Evolutionary conservation across 2,113 vertebrate species (phyloP).

Genomic region (Speoplatyrhinus poulsoni): DNA sequence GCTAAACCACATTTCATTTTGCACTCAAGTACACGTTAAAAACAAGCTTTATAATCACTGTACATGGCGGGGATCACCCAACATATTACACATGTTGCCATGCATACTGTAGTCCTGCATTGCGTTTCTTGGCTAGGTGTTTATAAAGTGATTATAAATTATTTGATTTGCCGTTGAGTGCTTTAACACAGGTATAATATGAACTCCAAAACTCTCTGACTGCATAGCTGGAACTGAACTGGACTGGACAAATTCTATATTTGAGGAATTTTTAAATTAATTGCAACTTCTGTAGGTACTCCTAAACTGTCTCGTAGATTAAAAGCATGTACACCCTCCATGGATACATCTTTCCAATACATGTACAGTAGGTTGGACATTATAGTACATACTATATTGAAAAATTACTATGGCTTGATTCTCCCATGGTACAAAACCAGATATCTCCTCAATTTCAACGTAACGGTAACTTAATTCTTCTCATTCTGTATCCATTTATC

Average conservation of each 20-base stretch:
- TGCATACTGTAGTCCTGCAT: not conserved
- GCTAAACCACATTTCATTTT: conserved; percentile 75
- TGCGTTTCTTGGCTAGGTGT: not conserved
- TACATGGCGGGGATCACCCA: not conserved
- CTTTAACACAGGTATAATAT: conserved; percentile 76
- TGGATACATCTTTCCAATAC: not conserved
- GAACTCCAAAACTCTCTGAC: conserved; percentile 60
- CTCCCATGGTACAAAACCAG: too few relatives aligned
- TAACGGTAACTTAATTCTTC: not conserved
- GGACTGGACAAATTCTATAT: conserved; percentile 31
- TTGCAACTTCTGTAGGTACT: conserved; percentile 41
- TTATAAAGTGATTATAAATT: conserved; percentile 47
- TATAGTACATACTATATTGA: not conserved
- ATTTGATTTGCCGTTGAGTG: conserved; percentile 66
- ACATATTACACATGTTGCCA: not conserved
- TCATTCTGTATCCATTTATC: not conserved
- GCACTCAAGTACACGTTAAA: conserved; percentile 61
- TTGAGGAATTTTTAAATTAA: conserved; percentile 65
- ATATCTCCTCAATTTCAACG: not conserved
- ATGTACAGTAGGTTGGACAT: not conserved
- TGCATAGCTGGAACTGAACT: conserved; percentile 15
- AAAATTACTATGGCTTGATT: too few relatives aligned
- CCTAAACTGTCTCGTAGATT: not conserved
- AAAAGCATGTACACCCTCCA: not conserved
- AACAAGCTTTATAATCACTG: conserved; percentile 44